Evolutionary conservation across 2,888 invertebrate genomes (phyloP).

Genomic region (Pheosia gnoma): DNA sequence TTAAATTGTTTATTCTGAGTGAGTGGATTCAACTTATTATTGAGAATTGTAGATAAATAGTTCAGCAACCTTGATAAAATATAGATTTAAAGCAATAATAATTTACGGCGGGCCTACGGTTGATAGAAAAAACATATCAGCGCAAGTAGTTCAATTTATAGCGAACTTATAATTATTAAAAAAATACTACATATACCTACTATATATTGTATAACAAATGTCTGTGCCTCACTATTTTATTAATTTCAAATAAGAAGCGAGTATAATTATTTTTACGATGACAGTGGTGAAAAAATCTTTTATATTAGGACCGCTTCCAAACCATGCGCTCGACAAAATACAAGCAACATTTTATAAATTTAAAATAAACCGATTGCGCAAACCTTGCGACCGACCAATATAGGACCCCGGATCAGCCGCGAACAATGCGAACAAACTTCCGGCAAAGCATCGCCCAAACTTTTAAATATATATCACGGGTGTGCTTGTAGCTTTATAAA

Average conservation of each 20-base stretch:
- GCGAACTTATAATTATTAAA: too few relatives aligned
- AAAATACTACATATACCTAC: too few relatives aligned
- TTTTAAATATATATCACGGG: background rate
- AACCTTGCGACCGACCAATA: conserved; percentile 49
- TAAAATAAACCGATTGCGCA: conserved; percentile 71
- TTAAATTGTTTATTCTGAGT: background rate
- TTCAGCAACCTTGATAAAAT: too few relatives aligned
- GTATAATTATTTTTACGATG: conserved; percentile 28
- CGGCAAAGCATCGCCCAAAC: background rate
- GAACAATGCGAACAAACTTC: background rate
- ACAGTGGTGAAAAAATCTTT: conserved; percentile 42
- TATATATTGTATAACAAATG: background rate
- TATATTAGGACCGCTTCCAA: conserved; percentile 54
- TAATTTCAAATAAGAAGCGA: conserved; percentile 38
- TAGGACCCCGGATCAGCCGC: conserved; percentile 21
- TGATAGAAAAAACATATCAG: background rate
- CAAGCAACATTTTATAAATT: conserved; percentile 56
- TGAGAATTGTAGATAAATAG: background rate
- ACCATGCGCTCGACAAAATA: conserved; percentile 45
- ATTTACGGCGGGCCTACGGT: too few relatives aligned
- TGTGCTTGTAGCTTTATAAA: background rate
- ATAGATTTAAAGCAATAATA: too few relatives aligned
- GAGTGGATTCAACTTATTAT: background rate
- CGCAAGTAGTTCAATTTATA: too few relatives aligned
- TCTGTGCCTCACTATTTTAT: conserved; percentile 10